Conservation (phyloP, 2,888 invertebrate species). For the Xestia c-nigrum region DNA sequence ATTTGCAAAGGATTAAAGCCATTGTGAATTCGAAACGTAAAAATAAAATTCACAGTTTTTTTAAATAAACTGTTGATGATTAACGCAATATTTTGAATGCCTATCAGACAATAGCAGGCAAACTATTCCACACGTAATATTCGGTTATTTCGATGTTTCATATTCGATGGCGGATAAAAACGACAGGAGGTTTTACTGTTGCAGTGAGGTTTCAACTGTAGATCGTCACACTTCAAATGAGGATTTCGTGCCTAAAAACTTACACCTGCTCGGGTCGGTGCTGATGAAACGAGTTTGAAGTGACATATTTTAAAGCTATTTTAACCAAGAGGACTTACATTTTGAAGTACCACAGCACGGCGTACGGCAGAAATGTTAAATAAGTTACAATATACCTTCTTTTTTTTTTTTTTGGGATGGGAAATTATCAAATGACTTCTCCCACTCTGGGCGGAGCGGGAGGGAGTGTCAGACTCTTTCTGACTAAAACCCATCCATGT, state of each 20-base stretch:
- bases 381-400: neutral
- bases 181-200: neutral
- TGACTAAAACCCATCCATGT: too few relatives aligned
- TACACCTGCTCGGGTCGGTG: too few relatives aligned
- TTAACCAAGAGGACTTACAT: neutral
- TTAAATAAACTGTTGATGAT: neutral
- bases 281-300: neutral
- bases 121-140: neutral
- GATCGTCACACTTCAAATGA: neutral
- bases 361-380: neutral
- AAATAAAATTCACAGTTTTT: neutral
- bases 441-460: too few relatives aligned
- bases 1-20: neutral
- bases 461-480: too few relatives aligned
- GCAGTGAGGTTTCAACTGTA: neutral
- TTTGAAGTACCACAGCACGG: neutral
- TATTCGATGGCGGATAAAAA: slow-evolving; percentile 4
- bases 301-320: neutral
- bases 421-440: too few relatives aligned
- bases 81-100: slow-evolving; percentile 2
- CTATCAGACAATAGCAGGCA: neutral
- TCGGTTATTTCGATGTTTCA: neutral
- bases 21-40: neutral
- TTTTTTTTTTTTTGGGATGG: too few relatives aligned
- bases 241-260: too few relatives aligned